Evolutionary conservation across 2,797 vertebrate genomes (phyloP).

Genomic region (Periophthalmus magnuspinnatus): DNA sequence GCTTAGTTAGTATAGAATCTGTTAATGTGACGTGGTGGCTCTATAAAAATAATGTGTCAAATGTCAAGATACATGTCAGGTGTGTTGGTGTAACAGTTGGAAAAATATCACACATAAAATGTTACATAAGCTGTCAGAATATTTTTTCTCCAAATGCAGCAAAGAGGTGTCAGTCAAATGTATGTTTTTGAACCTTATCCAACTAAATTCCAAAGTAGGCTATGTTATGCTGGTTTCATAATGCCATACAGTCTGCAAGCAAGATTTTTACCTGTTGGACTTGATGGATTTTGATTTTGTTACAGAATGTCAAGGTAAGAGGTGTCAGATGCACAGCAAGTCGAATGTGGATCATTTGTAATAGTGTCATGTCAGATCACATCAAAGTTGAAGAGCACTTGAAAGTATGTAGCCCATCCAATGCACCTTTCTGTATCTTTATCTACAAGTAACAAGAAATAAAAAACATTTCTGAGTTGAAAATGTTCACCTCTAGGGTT

Average conservation of each 20-base stretch:
- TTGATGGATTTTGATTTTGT: constrained; percentile 13
- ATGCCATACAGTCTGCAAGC: not conserved
- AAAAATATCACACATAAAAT: constrained; percentile 21
- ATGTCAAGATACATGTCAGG: constrained; percentile 29
- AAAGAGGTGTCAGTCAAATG: constrained; percentile 7
- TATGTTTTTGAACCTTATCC: not conserved
- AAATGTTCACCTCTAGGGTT: too few relatives aligned
- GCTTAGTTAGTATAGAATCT: not conserved
- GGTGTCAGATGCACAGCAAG: not conserved
- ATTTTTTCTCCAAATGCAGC: constrained; percentile 16
- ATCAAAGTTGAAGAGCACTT: constrained; percentile 39
- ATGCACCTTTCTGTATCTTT: constrained; percentile 30
- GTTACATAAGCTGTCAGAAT: constrained; percentile 18
- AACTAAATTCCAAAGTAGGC: constrained; percentile 3
- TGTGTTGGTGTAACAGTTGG: constrained; percentile 29
- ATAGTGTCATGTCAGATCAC: constrained; percentile 44
- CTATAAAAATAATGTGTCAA: constrained; percentile 19
- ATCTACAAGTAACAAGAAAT: too few relatives aligned
- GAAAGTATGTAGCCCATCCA: constrained; percentile 42
- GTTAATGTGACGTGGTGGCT: constrained; percentile 40
- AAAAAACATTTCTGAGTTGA: too few relatives aligned
- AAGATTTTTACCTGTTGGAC: constrained; percentile 14
- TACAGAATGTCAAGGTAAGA: constrained; percentile 11
- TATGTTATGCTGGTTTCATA: constrained; percentile 6
- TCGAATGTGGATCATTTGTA: not conserved